Evolutionary conservation across 2,113 vertebrate genomes (phyloP).

Genomic region (Lucifuga dentata): DNA sequence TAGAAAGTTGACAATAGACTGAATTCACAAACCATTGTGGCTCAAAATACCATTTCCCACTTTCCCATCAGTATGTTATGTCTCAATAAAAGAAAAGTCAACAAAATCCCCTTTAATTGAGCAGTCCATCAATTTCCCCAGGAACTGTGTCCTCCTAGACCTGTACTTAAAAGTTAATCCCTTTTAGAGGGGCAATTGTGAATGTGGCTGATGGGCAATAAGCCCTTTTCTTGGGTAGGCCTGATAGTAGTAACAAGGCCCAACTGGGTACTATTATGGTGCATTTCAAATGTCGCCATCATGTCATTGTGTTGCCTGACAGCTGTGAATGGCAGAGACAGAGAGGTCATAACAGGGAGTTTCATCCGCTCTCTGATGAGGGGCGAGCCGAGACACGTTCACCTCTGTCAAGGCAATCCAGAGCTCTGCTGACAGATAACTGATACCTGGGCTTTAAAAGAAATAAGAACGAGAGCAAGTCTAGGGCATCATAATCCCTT

Average conservation of each 20-base stretch:
- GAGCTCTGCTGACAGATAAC: conserved; percentile 71
- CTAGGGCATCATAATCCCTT: conserved; percentile 78
- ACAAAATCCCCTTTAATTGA: conserved; percentile 54
- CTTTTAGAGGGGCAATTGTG: conserved; percentile 52
- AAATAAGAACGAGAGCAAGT: conserved; percentile 81
- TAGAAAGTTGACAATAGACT: conserved; percentile 7
- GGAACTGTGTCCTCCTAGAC: conserved; percentile 38
- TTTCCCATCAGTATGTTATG: conserved; percentile 22
- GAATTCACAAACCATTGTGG: conserved; percentile 1
- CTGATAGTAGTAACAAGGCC: conserved; percentile 64
- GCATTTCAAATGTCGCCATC: conserved; percentile 59
- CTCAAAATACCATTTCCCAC: conserved; percentile 4
- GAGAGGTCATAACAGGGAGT: conserved; percentile 67
- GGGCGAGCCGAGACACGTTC: conserved; percentile 50
- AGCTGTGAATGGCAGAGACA: conserved; percentile 71
- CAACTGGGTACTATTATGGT: conserved; percentile 54
- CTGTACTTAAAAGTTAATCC: conserved; percentile 67
- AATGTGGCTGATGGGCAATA: conserved; percentile 46
- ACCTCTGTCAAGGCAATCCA: conserved; percentile 66
- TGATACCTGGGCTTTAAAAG: conserved; percentile 83
- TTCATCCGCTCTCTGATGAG: conserved; percentile 55
- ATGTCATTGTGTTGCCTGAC: conserved; percentile 69
- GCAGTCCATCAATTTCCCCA: conserved; percentile 35
- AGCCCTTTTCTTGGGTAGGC: conserved; percentile 36
- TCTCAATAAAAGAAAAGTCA: conserved; percentile 51